phyloP scores from a whole-genome alignment of 2,888 invertebrate species.

The Camptogramma bilineatum region DNA sequence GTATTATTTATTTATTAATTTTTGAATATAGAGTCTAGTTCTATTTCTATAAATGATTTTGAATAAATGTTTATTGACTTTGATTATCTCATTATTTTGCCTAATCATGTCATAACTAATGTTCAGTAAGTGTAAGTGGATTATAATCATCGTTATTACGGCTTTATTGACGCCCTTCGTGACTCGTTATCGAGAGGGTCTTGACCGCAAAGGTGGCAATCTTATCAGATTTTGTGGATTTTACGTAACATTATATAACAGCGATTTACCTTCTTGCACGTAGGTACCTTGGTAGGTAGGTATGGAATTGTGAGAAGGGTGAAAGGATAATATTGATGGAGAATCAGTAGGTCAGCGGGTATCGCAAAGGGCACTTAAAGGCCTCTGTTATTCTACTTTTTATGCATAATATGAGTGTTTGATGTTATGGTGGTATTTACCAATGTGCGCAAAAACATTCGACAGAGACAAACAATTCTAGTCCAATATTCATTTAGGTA shows the following conservation, averaged over 20 bases:
- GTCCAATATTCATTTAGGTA: background rate
- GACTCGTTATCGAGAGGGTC: conserved; percentile 26
- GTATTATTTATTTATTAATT: too few relatives aligned
- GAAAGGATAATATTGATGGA: background rate
- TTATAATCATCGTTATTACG: conserved; percentile 34
- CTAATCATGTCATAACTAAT: conserved; percentile 12
- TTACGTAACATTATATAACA: background rate
- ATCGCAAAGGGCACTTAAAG: background rate
- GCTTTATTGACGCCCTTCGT: conserved; percentile 31
- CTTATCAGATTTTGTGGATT: conserved; percentile 15
- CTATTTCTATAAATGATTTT: too few relatives aligned
- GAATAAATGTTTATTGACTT: background rate
- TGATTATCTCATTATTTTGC: background rate
- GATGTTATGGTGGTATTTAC: too few relatives aligned
- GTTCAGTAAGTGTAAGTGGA: conserved; percentile 20
- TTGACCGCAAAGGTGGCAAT: conserved; percentile 6
- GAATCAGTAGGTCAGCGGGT: background rate
- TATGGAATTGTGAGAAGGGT: background rate
- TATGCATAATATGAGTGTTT: too few relatives aligned
- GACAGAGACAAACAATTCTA: too few relatives aligned
- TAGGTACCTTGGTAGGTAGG: background rate
- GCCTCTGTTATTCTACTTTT: background rate
- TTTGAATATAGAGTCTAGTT: too few relatives aligned
- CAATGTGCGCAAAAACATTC: too few relatives aligned
- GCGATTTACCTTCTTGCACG: background rate